Base-by-base conservation (phyloP, 2,113 vertebrate species). In the Oreochromis aureus region DNA sequence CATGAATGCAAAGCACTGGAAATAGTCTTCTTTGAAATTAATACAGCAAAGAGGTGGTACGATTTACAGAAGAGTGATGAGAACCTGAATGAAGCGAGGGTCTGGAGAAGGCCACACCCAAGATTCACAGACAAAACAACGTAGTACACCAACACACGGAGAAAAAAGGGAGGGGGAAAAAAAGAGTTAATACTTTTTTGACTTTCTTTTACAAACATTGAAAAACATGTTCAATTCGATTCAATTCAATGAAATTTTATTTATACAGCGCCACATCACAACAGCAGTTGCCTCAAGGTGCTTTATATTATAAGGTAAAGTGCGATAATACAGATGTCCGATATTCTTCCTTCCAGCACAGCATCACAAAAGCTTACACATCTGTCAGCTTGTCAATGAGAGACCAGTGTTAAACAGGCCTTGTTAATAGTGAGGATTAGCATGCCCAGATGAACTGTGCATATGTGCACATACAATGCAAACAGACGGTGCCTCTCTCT, bases 361-460 rank as follows among this genome's bases (percentile, higher is more conserved):
- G 12, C 87, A 71, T 71, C 81, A 24, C n/a, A 18, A 41, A 51
- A 41, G 63, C 39, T 22, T 18, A 78, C 61, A 81, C 90, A 92
- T 89, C 87, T 92, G 91, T 86, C 85, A 82, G 76, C 48, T 81
- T 87, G 85, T 91, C 92, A 81, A 56, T 84, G 69, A 61, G 61
- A 85, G 7, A 85, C 76, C 27, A 36, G 5, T 39, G 69, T 76
- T 91, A 90, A 93, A 86, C 27, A 80, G 83, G 55, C 78, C 82
- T 58, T 58, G 80, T 83, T 83, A 86, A 80, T 48, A 55, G 80
- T 18, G 24, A 63, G 69, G 61, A 73, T 51, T 85, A 79, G 41
- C 22, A 84, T 78, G 63, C 71, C 56, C 27, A 39, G 44, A 82
- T 81, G 66, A 79, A 19, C 8, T 89, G 24, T 30, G 53, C 24